Conservation (phyloP, 2,113 vertebrate species). For the Pagrus major region DNA sequence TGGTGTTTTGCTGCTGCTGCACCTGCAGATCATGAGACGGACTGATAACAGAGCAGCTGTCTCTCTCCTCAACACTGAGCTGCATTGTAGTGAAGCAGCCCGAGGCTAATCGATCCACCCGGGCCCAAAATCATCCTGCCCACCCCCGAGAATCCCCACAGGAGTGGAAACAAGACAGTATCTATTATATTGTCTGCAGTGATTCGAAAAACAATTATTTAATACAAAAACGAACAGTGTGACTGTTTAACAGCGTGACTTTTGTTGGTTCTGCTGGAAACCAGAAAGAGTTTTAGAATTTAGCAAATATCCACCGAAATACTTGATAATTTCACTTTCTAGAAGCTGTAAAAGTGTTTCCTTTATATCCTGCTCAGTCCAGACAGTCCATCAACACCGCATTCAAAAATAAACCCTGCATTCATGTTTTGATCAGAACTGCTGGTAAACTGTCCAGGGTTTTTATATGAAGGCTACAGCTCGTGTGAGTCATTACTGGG, state of each 20-base stretch:
- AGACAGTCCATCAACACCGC: not conserved
- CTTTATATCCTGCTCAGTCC: not conserved
- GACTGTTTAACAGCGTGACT: too few species aligned
- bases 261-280: too few species aligned
- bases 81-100: conserved; percentile 9
- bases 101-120: not conserved
- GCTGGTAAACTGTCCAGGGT: not conserved
- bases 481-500: not conserved
- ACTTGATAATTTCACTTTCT: too few species aligned
- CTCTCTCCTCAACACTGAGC: conserved; percentile 35
- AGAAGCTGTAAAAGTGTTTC: too few species aligned
- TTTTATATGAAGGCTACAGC: not conserved
- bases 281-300: too few species aligned
- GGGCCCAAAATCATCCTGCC: not conserved
- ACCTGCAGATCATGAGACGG: conserved; percentile 54
- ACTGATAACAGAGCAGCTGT: conserved; percentile 32
- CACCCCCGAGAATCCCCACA: not conserved
- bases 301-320: too few species aligned
- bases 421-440: not conserved
- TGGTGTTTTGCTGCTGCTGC: conserved; percentile 21
- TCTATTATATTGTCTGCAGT: not conserved
- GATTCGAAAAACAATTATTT: not conserved
- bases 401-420: not conserved
- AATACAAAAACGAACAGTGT: too few species aligned
- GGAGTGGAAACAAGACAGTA: not conserved